Conservation (phyloP, 2,888 invertebrate genomes). For the Falcaria lacertinaria region DNA sequence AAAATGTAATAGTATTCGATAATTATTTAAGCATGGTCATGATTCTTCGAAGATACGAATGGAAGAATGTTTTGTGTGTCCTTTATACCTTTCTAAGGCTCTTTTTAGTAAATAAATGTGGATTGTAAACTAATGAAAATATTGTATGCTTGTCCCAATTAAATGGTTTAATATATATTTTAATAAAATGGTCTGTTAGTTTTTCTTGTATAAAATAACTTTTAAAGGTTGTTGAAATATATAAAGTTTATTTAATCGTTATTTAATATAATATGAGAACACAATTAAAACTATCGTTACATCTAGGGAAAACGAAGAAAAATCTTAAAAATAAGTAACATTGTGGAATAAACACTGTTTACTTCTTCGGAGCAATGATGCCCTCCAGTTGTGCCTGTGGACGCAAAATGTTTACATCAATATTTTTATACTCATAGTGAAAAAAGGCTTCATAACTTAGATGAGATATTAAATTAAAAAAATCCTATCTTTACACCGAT, state of each 20-base stretch:
- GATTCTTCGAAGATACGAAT: constrained; percentile 40
- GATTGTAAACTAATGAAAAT: constrained; percentile 78
- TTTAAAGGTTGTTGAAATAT: constrained; percentile 6
- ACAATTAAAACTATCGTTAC: constrained; percentile 11
- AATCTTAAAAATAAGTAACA: constrained; percentile 7
- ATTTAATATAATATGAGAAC: constrained; percentile 17
- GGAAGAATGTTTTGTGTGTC: constrained; percentile 62
- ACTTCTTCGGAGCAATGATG: constrained; percentile 96
- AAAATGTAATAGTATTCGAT: constrained; percentile 35
- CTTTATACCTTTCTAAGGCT: constrained; percentile 73
- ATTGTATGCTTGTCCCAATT: constrained; percentile 78
- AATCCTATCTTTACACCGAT: too few species aligned
- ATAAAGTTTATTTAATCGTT: constrained; percentile 22
- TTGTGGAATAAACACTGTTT: constrained; percentile 30
- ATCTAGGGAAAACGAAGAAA: constrained; percentile 1
- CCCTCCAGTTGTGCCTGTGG: constrained; percentile 94
- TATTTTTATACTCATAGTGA: too few species aligned
- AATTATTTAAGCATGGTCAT: constrained; percentile 34
- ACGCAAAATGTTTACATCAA: too few species aligned
- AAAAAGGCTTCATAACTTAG: too few species aligned
- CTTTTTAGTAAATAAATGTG: constrained; percentile 62
- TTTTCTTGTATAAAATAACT: constrained; percentile 27
- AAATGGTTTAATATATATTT: constrained; percentile 80
- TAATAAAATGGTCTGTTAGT: constrained; percentile 59
- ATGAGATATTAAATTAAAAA: too few species aligned